phyloP scores from a whole-genome alignment of 2,797 vertebrate genomes.

The Graptemys geographica region DNA sequence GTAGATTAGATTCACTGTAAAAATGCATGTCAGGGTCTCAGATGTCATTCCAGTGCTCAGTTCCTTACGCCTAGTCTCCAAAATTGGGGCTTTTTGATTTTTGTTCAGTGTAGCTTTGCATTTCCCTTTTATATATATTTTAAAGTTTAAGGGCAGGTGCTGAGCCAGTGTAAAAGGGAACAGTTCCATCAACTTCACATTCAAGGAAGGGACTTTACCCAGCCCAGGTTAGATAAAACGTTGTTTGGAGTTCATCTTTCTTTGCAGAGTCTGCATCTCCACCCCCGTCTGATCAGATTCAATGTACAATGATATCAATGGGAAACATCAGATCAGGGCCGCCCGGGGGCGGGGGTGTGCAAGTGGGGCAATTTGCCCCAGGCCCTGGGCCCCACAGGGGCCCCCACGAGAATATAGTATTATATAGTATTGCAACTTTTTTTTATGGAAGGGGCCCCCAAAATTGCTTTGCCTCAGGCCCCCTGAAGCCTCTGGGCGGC shows the following conservation, averaged over 20 bases:
- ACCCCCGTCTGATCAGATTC: neutral
- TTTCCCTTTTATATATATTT: neutral
- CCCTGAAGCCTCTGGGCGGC: too few relatives aligned
- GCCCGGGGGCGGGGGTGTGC: too few relatives aligned
- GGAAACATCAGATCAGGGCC: neutral
- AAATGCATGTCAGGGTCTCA: neutral
- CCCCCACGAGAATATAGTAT: too few relatives aligned
- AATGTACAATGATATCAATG: neutral
- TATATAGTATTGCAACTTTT: too few relatives aligned
- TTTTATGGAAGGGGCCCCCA: too few relatives aligned
- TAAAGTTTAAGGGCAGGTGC: neutral
- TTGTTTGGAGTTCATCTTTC: neutral
- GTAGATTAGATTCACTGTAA: neutral
- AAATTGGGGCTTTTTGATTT: neutral
- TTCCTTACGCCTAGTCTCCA: neutral
- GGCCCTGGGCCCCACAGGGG: too few relatives aligned
- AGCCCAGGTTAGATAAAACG: neutral
- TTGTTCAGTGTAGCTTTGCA: neutral
- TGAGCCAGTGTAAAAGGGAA: neutral
- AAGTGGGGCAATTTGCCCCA: too few relatives aligned
- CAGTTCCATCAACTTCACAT: neutral
- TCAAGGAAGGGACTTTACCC: neutral
- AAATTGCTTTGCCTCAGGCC: too few relatives aligned
- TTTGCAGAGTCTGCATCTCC: neutral
- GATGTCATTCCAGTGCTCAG: neutral